Base-by-base conservation (phyloP, 1,140 invertebrate genomes). In the Drosophila seguyi region DNA sequence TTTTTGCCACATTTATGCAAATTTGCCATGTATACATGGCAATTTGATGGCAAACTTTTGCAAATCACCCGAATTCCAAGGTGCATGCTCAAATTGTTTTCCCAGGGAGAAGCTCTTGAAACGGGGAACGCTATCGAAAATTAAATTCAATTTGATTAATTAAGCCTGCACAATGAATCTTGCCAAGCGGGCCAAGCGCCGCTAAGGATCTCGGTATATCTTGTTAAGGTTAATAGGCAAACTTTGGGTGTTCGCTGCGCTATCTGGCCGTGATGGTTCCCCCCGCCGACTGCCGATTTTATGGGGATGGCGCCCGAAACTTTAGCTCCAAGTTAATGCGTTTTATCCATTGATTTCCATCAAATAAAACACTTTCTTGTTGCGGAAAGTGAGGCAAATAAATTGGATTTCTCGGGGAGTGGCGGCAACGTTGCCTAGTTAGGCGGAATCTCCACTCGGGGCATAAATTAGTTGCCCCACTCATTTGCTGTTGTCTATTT, bases 341-440 rank as follows among this genome's bases (percentile, higher is more conserved):
- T 85, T 90, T 90, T 90, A 90, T 90, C 85, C 90, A 88, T 88
- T 90, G 85, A 78, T 77, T 84, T 88, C 74, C 85, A 88, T 88
- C 85, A 90, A 85, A 90, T 85, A 79, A 84, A 88, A 88, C 77
- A 88, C 84, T 88, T 88, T 88, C 72, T 67, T 59, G 65, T 65
- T 73, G 69, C 83, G 71, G 63, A 79, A 79, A 90, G 81, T 57
- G 69, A 75, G 65, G 71, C 72, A 90, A 88, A 90, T 90, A 90
- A 90, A 90, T 90, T 90, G 85, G 86, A 75, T 90, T 79, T 67
- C 57, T 48, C 25, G 39, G 56, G 18, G 34, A 31, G 38, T n/a
- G 25, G 48, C 20, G 38, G 38, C 34, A 60, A 60, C 75, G 84
- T 88, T 83, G 81, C 80, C 83, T 88, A 84, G 84, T 77, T 73